Conservation (phyloP, 2,888 invertebrate species). For the Callyntrura sp. region DNA sequence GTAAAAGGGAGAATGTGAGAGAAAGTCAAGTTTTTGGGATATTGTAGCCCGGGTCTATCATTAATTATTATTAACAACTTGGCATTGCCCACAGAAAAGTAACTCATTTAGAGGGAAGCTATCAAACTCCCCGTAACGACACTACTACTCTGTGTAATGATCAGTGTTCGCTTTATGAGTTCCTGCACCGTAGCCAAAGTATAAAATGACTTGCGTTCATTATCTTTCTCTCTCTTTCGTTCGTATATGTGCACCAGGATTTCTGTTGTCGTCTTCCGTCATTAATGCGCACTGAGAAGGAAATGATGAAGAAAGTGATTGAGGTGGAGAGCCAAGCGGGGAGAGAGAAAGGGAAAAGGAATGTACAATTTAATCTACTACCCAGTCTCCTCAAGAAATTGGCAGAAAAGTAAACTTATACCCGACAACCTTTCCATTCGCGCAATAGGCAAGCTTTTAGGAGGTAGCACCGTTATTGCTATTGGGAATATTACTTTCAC, state of each 20-base stretch:
- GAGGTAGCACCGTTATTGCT: neutral
- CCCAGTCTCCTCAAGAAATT: neutral
- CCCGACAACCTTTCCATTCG: no score
- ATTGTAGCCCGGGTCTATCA: neutral
- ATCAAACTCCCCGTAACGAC: no score
- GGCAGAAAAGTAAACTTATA: conserved; percentile 3
- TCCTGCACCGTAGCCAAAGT: no score
- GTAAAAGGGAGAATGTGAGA: neutral
- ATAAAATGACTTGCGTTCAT: no score
- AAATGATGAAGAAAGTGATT: conserved; percentile 1
- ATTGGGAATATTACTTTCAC: conserved; percentile 1
- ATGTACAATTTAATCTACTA: conserved; percentile 16
- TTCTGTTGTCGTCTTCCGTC: conserved; percentile 24
- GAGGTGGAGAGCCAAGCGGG: neutral
- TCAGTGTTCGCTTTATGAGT: neutral
- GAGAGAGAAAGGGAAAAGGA: neutral
- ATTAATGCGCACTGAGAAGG: conserved; percentile 49
- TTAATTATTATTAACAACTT: neutral
- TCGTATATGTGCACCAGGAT: neutral
- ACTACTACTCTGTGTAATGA: neutral
- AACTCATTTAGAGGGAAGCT: no score
- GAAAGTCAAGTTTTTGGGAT: neutral
- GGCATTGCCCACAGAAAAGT: neutral
- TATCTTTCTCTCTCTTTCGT: no score
- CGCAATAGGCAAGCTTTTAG: no score